These are phyloP conservation scores for Thunnus maccoyii DNA, from an alignment of 2,113 vertebrate genomes.

Conservation along the genomic window DNA sequence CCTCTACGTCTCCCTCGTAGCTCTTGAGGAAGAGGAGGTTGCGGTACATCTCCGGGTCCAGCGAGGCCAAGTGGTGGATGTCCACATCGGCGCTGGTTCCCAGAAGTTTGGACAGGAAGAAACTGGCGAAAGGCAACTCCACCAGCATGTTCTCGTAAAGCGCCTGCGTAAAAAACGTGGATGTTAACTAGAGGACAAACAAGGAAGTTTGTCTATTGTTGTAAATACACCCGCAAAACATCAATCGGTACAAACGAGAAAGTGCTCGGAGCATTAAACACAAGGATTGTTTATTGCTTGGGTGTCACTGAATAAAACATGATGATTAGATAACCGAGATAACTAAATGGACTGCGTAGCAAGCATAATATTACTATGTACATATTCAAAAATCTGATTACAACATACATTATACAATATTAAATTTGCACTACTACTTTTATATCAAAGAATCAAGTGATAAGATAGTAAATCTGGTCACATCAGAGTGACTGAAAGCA, in stretches of 20 bases:
- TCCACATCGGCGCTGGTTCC: conserved; percentile 98
- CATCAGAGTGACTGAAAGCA: conserved; percentile 53
- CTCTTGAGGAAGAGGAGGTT: conserved; percentile 99
- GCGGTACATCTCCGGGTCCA: conserved; percentile 97
- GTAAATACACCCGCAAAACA: conserved; percentile 3
- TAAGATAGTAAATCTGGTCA: conserved; percentile 30
- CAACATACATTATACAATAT: conserved; percentile 27
- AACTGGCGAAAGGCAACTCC: conserved; percentile 97
- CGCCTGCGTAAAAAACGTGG: conserved; percentile 84
- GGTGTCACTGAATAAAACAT: conserved; percentile 48
- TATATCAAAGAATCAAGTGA: conserved; percentile 23
- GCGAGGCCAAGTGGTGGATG: conserved; percentile 96
- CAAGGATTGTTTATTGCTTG: conserved; percentile 30
- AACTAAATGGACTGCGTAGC: conserved; percentile 27
- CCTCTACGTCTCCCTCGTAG: conserved; percentile 96
- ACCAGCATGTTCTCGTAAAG: conserved; percentile 99
- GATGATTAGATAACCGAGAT: conserved; percentile 30
- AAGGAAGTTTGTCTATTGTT: neutral
- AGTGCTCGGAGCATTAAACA: conserved; percentile 16
- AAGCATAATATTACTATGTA: conserved; percentile 12
- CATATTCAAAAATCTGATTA: conserved; percentile 40
- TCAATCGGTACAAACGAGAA: conserved; percentile 4
- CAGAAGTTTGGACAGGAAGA: conserved; percentile 98
- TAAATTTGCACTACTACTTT: conserved; percentile 27
- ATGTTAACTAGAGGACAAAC: conserved; percentile 22